These are phyloP conservation scores for Mastomys coucha DNA, from an alignment of 2,113 vertebrate genomes.

Conservation along the genomic window DNA sequence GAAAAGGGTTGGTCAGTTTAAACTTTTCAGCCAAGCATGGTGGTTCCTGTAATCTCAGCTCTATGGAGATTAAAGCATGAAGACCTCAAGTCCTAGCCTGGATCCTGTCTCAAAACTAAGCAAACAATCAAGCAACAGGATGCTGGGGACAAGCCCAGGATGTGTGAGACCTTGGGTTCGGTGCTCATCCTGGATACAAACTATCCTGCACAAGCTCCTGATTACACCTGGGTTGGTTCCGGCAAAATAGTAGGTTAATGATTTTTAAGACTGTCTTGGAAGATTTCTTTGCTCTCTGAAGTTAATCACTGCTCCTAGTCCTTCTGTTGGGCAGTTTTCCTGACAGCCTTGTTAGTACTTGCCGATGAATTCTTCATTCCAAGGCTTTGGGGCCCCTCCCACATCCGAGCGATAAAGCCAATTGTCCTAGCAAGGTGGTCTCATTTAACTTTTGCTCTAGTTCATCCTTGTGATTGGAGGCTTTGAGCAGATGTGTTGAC, in stretches of 20 bases:
- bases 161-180: background rate
- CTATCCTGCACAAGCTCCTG: background rate
- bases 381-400: background rate
- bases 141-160: background rate
- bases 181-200: background rate
- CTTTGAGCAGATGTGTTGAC: background rate
- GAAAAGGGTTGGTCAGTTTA: background rate
- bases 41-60: background rate
- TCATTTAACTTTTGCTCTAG: background rate
- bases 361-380: background rate
- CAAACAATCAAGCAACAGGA: background rate
- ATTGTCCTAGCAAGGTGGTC: too few relatives aligned
- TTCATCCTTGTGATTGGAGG: background rate
- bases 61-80: background rate
- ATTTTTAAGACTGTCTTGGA: constrained; percentile 50
- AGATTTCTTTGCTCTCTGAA: background rate
- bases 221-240: background rate
- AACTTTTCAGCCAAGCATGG: background rate
- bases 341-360: background rate
- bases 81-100: background rate
- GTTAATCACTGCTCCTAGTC: background rate
- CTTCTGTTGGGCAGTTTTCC: background rate
- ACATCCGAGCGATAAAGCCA: background rate
- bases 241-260: background rate
- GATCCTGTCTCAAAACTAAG: background rate